Evolutionary conservation across 1,140 invertebrate genomes (phyloP), one percentile per base, ranked within the genome.

Genomic region (Oryzaephilus surinamensis): DNA sequence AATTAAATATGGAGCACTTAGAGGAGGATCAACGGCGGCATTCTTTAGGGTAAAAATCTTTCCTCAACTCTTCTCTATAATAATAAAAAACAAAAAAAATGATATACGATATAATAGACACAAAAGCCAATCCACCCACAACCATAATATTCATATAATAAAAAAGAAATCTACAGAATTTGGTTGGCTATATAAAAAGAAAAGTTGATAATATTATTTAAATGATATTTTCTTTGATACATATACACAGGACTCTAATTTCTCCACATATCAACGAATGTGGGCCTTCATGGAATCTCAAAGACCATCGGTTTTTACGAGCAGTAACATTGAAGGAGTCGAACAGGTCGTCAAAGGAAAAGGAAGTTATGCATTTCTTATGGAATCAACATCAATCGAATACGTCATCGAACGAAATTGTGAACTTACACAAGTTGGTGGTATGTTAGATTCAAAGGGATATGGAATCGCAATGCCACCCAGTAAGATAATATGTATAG

Each of bases 1-100:
- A 68, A 95, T 98, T 47, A 91, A 94, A 64, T 98, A 98, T 61
- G 95, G 95, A 2, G 87, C 87, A n/a, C 65, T 95, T 10, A 76
- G 82, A 57, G 87, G 84, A 27, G 93, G 94, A 21, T 91, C 89
- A 18, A 97, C 90, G 0, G 84, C 84, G 5, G 79, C 84, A 24
- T 95, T 95, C 64, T 95, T 95, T 56, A 76, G 84, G 67, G 90
- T 96, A 73, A 10, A 8, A 24, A 13, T 31, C 11, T 13, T n/a
- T n/a, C n/a, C n/a, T n/a, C n/a, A n/a, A n/a, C n/a, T n/a, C n/a
- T n/a, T n/a, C n/a, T n/a, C n/a, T n/a, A n/a, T n/a, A n/a, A n/a
- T n/a, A n/a, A n/a, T n/a, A n/a, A n/a, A n/a, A n/a, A n/a, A 36
- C 13, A 24, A 24, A 4, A 24, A 24, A 24, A 24, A n/a, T n/a